phyloP scores from a whole-genome alignment of 2,888 invertebrate genomes.

The Polyploca ridens region DNA sequence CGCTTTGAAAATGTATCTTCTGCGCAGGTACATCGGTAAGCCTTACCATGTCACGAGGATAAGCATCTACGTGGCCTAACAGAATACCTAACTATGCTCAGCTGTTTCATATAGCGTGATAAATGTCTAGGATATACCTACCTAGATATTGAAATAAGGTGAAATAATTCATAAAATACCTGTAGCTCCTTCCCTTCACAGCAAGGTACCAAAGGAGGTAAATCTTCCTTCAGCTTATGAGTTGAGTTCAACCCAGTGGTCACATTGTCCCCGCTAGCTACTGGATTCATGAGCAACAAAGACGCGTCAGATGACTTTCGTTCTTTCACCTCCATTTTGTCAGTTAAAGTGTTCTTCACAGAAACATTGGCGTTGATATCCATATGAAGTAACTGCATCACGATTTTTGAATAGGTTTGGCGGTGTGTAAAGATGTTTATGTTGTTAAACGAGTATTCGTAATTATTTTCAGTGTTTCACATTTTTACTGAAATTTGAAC shows the following conservation, averaged over 20 bases:
- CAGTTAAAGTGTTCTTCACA: conserved; percentile 47
- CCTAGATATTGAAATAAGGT: neutral
- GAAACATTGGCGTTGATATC: conserved; percentile 50
- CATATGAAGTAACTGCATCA: conserved; percentile 69
- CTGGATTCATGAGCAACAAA: conserved; percentile 70
- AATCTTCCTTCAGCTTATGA: conserved; percentile 70
- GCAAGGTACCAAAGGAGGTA: conserved; percentile 72
- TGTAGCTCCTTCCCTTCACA: conserved; percentile 75
- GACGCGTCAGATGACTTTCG: conserved; percentile 68
- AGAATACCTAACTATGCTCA: no score
- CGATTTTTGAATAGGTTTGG: conserved; percentile 23
- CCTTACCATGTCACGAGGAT: no score
- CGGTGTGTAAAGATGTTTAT: conserved; percentile 20
- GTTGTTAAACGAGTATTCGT: conserved; percentile 26
- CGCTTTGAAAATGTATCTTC: no score
- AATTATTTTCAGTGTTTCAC: conserved; percentile 47
- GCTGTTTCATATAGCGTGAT: no score
- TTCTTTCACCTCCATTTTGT: conserved; percentile 67
- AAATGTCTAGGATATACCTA: no score
- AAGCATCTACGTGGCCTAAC: no score
- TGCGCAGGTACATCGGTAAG: no score
- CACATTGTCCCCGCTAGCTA: conserved; percentile 78
- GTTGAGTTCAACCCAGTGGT: conserved; percentile 61
- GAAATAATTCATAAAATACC: conserved; percentile 42
- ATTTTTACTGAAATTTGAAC: conserved; percentile 66